phyloP scores from a whole-genome alignment of 2,888 invertebrate genomes.

The Sthenelais limicola region DNA sequence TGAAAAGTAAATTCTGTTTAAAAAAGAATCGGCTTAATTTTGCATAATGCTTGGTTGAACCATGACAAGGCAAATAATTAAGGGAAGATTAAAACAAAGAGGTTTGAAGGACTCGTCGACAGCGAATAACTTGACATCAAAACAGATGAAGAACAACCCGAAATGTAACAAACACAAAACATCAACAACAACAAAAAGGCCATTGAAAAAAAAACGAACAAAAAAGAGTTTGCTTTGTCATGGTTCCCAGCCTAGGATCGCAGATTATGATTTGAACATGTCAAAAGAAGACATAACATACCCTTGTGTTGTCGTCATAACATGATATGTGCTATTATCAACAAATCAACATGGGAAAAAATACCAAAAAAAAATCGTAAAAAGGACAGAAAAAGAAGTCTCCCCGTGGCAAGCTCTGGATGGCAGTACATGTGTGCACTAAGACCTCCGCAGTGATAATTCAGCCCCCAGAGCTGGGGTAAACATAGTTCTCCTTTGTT shows the following conservation, averaged over 20 bases:
- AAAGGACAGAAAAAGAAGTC: slow-evolving; percentile 16
- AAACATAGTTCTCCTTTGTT: slow-evolving; percentile 8
- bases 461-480: slow-evolving; percentile 13
- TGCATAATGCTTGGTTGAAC: not conserved
- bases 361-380: slow-evolving; percentile 24
- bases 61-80: slow-evolving; percentile 33
- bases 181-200: slow-evolving; percentile 15
- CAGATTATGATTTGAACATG: too few relatives aligned
- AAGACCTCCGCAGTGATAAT: not conserved
- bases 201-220: slow-evolving; percentile 6
- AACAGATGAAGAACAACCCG: slow-evolving; percentile 18
- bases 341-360: not conserved
- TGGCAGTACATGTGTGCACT: not conserved
- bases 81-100: not conserved
- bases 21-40: not conserved
- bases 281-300: not conserved
- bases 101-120: slow-evolving; percentile 39
- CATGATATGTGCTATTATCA: slow-evolving; percentile 9
- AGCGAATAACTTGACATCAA: slow-evolving; percentile 37
- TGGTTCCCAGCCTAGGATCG: slow-evolving; percentile 8
- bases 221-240: slow-evolving; percentile 23
- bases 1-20: not conserved
- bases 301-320: not conserved
- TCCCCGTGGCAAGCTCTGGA: not conserved
- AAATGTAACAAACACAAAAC: too few relatives aligned